Evolutionary conservation across 2,888 invertebrate genomes (phyloP), one percentile per base, ranked within the genome.

Genomic region (Diaprepes abbreviatus): DNA sequence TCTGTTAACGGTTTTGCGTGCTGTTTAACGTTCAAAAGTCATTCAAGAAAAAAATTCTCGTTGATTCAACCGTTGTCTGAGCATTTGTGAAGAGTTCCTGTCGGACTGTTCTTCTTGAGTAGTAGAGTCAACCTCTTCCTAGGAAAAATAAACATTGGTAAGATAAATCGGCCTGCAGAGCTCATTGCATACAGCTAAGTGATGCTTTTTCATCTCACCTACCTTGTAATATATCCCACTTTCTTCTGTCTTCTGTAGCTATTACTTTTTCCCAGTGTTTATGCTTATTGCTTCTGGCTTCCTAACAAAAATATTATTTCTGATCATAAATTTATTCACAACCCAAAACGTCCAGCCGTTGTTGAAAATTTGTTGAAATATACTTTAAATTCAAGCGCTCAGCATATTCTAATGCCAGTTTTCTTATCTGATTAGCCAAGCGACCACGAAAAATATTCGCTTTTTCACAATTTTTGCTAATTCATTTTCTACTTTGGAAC

Each of bases 71-170:
- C 75, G 66, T 73, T 74, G n/a, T 68, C 57, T 10, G 78, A 77
- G 58, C 75, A 77, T 48, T 59, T 66, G 59, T 77, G 78, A 33
- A 84, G 70, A 4, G 83, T 79, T 33, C 80, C 80, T 69, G 78
- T 64, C 72, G 83, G 83, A 14, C 85, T 84, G 78, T 81, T 82
- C 59, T 80, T 77, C 70, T 83, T 79, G 7, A 85, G 76, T 0
- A 72, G 67, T 9, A 81, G 80, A 45, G 80, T 81, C 81, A 83
- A 76, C 64, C 82, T 81, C 72, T 85, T 81, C 19, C 84, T 64
- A 0, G 84, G 84, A 66, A 81, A 86, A 52, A 86, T 85, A 74
- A 85, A 85, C 83, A 86, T 83, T 1, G 85, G 85, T 4, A 85
- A 84, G 21, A 85, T 76, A 72, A 74, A 85, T 10, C 66, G 54